A percentile compares a stretch with the other conserved stretches of the same genome.
Evolutionary conservation across 2,888 invertebrate species (phyloP).

Genomic region (Cephus spinipes): DNA sequence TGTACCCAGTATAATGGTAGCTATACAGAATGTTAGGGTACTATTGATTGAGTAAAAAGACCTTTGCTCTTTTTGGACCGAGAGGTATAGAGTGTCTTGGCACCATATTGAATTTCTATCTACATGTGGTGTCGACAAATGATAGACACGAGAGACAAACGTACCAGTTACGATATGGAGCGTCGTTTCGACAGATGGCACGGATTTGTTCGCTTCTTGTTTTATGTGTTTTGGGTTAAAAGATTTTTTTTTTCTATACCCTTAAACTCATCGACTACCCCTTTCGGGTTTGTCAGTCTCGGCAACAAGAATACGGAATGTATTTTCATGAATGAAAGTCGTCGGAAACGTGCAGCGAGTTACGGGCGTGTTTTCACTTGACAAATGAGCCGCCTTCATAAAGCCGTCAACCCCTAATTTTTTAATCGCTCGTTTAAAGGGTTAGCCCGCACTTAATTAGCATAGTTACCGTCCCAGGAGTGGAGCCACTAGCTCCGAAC

Average conservation of each 20-base stretch:
- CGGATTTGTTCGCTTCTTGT: conserved; percentile 28
- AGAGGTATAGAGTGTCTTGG: conserved; percentile 49
- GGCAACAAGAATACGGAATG: background rate
- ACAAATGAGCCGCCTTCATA: background rate
- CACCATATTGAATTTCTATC: conserved; percentile 57
- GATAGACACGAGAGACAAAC: conserved; percentile 42
- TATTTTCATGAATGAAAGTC: background rate
- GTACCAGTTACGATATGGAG: background rate
- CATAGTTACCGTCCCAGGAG: conserved; percentile 25
- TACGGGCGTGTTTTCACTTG: background rate
- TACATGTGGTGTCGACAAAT: conserved; percentile 52
- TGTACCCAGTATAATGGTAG: conserved; percentile 15
- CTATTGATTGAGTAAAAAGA: conserved; percentile 20
- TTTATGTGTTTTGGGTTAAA: background rate
- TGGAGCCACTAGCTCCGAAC: background rate
- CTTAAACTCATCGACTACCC: background rate
- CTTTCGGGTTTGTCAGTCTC: background rate
- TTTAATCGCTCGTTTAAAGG: conserved; percentile 48
- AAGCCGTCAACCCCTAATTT: conserved; percentile 22
- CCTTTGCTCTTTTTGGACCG: conserved; percentile 42
- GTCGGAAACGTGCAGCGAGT: conserved; percentile 19
- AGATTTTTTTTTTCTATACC: background rate
- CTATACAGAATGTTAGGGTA: background rate
- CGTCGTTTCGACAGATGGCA: conserved; percentile 40
- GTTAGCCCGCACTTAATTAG: conserved; percentile 38